A percentile compares a stretch with the other conserved stretches of the same genome.
Evolutionary conservation across 2,113 vertebrate species (phyloP).

Genomic region (Epinephelus fuscoguttatus): DNA sequence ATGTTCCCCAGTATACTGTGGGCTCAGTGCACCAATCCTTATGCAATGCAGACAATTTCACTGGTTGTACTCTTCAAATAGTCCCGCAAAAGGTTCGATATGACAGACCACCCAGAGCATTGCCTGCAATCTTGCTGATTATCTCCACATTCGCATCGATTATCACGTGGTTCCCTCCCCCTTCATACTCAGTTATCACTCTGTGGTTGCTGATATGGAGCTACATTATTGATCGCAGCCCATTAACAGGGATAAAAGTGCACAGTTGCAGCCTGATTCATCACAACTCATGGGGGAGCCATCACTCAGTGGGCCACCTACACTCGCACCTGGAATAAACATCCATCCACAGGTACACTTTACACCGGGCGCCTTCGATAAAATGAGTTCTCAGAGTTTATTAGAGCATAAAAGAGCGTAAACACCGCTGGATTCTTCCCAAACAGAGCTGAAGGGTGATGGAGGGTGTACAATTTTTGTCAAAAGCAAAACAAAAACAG

Average conservation of each 20-base stretch:
- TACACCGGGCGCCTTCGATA: neutral
- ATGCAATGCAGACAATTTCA: constrained; percentile 8
- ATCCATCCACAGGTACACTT: constrained; percentile 18
- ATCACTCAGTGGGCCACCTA: constrained; percentile 46
- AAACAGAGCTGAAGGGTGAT: constrained; percentile 3
- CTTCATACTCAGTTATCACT: constrained; percentile 54
- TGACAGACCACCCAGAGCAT: constrained; percentile 43
- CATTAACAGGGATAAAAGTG: constrained; percentile 68
- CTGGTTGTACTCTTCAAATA: constrained; percentile 52
- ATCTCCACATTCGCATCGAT: constrained; percentile 72
- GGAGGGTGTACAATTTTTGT: neutral
- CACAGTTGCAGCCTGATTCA: constrained; percentile 59
- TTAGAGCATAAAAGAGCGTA: neutral
- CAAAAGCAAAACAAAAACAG: neutral
- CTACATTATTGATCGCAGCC: constrained; percentile 66
- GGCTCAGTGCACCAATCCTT: neutral
- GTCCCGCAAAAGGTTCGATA: constrained; percentile 44
- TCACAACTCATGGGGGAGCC: constrained; percentile 30
- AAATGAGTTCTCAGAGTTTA: constrained; percentile 11
- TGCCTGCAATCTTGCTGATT: constrained; percentile 65
- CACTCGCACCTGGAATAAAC: constrained; percentile 43
- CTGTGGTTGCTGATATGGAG: constrained; percentile 57
- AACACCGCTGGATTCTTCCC: neutral
- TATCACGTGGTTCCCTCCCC: constrained; percentile 32
- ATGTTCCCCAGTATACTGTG: neutral